phyloP scores from a whole-genome alignment of 2,888 invertebrate genomes.

The Epirrhoe alternata region DNA sequence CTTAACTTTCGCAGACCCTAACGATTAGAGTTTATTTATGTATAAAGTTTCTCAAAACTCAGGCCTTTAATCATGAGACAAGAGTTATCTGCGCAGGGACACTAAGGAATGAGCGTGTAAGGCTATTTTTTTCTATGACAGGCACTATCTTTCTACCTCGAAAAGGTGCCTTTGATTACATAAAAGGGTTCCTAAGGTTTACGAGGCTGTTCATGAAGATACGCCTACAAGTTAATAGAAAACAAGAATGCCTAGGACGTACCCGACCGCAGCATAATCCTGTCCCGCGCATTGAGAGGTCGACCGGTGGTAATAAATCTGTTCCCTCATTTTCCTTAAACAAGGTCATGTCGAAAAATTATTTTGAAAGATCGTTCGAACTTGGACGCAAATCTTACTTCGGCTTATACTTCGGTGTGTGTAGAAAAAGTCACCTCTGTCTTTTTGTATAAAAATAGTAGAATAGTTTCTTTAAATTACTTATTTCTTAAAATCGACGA shows the following conservation, averaged over 20 bases:
- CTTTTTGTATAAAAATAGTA: no score
- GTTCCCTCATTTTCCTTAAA: constrained; percentile 21
- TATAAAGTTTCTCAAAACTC: constrained; percentile 10
- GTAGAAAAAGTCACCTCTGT: no score
- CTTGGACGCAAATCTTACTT: no score
- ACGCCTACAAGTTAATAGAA: constrained; percentile 23
- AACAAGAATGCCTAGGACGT: constrained; percentile 5
- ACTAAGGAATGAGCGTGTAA: neutral
- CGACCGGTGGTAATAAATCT: constrained; percentile 20
- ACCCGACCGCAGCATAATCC: constrained; percentile 19
- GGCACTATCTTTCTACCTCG: constrained; percentile 7
- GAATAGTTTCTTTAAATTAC: no score
- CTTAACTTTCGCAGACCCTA: constrained; percentile 11
- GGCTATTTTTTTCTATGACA: constrained; percentile 6
- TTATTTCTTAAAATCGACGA: no score
- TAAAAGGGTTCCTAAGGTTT: constrained; percentile 19
- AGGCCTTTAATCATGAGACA: constrained; percentile 9
- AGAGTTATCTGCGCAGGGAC: neutral
- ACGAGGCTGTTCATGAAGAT: constrained; percentile 25
- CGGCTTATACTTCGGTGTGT: no score
- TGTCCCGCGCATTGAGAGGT: constrained; percentile 18
- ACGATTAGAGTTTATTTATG: constrained; percentile 21
- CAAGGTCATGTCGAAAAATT: constrained; percentile 14
- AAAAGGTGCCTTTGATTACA: constrained; percentile 9
- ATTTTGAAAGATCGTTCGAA: no score